Conservation (phyloP, 2,797 vertebrate species). For the Paedocypris micromegethes region DNA sequence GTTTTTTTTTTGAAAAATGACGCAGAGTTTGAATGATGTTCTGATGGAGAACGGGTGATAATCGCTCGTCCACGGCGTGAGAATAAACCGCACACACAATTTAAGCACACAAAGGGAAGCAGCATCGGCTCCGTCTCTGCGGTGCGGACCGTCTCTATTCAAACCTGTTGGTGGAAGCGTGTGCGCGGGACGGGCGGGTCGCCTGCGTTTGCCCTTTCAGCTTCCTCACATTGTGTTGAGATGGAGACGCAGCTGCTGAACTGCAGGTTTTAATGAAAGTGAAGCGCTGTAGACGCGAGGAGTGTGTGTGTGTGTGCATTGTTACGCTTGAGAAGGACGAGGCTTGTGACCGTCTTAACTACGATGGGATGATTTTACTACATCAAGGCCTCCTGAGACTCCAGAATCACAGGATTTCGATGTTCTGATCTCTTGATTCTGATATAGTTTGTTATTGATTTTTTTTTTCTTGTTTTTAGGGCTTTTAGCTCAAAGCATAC, state of each 20-base stretch:
- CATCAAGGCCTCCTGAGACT: too few relatives aligned
- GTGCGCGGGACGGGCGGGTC: conserved; percentile 56
- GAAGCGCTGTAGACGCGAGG: conserved; percentile 76
- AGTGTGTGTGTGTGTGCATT: conserved; percentile 74
- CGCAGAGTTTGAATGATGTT: too few relatives aligned
- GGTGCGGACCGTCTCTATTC: conserved; percentile 72
- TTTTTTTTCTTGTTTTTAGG: too few relatives aligned
- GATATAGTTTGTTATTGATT: too few relatives aligned
- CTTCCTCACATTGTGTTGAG: conserved; percentile 67
- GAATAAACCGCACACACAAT: conserved; percentile 33
- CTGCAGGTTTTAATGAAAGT: conserved; percentile 75
- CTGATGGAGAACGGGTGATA: too few relatives aligned
- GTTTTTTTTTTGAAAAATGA: too few relatives aligned
- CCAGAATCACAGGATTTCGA: too few relatives aligned
- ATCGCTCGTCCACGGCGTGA: conserved; percentile 2
- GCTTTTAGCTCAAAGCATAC: too few relatives aligned
- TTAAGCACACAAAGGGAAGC: conserved; percentile 58
- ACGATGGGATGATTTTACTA: too few relatives aligned
- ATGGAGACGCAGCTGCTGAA: conserved; percentile 74
- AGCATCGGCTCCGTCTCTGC: conserved; percentile 53
- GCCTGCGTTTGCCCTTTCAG: conserved; percentile 77
- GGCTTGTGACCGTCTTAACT: conserved; percentile 34
- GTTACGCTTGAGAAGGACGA: conserved; percentile 70
- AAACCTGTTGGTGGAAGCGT: conserved; percentile 75
- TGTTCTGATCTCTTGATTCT: too few relatives aligned